These are phyloP conservation scores for Promerops cafer DNA, from an alignment of 2,113 vertebrate species.

Conservation along the genomic window DNA sequence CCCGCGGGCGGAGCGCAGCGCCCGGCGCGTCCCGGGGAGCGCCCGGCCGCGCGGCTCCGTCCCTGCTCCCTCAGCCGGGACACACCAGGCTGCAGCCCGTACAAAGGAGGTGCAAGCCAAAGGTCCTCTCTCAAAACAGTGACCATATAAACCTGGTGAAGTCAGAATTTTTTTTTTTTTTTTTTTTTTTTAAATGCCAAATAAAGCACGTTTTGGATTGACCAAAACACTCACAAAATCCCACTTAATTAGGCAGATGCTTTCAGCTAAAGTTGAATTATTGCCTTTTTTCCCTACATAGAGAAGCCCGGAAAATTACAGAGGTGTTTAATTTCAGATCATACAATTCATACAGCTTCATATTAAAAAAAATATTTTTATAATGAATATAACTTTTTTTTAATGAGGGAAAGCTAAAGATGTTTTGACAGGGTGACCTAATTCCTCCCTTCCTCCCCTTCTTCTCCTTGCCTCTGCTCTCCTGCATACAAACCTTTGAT, in stretches of 20 bases:
- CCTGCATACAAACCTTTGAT: neutral
- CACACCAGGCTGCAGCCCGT: neutral
- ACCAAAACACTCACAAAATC: neutral
- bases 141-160: neutral
- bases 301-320: neutral
- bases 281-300: neutral
- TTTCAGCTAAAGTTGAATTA: neutral
- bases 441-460: neutral
- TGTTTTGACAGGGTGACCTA: conserved; percentile 3
- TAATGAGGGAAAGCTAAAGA: neutral
- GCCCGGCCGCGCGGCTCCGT: rapidly evolving
- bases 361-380: neutral
- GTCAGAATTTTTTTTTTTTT: neutral
- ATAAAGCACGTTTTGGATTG: neutral
- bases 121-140: neutral
- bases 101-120: neutral
- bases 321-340: neutral
- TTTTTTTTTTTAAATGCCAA: neutral
- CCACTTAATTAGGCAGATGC: neutral
- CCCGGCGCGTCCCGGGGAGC: neutral
- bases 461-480: neutral
- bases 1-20: neutral
- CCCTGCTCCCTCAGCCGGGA: neutral
- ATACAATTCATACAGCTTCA: neutral
- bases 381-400: neutral